These are phyloP conservation scores for Epinephelus cyanopodus DNA, from an alignment of 2,113 vertebrate genomes.

Conservation along the genomic window DNA sequence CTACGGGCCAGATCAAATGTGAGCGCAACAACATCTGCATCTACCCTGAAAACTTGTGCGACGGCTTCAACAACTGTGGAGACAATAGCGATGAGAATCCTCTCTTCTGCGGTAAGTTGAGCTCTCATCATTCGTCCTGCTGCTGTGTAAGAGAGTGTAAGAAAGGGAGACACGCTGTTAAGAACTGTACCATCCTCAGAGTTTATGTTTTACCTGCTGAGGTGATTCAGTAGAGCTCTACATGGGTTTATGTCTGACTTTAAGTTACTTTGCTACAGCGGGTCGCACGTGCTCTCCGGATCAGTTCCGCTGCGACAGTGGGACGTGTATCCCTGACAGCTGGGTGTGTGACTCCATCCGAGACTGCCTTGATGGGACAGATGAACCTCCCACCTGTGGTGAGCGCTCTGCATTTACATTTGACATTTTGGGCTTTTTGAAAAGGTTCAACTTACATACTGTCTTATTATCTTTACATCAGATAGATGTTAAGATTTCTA, in stretches of 20 bases:
- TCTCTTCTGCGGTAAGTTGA: slow-evolving; percentile 76
- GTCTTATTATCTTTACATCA: no score
- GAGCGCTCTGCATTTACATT: slow-evolving; percentile 28
- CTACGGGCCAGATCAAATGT: slow-evolving; percentile 88
- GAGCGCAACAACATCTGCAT: slow-evolving; percentile 92
- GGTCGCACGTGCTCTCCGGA: slow-evolving; percentile 69
- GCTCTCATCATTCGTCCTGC: not conserved
- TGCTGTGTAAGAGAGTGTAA: not conserved
- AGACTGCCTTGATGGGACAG: slow-evolving; percentile 82
- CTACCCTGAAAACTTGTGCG: slow-evolving; percentile 87
- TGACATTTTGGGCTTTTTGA: not conserved
- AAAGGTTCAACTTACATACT: not conserved
- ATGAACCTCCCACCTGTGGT: slow-evolving; percentile 81
- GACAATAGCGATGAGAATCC: slow-evolving; percentile 85
- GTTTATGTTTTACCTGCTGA: not conserved
- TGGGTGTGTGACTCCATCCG: slow-evolving; percentile 76
- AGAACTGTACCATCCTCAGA: not conserved
- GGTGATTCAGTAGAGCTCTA: not conserved
- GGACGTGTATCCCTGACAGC: slow-evolving; percentile 75
- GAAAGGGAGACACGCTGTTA: not conserved
- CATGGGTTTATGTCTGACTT: not conserved
- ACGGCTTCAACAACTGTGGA: slow-evolving; percentile 85
- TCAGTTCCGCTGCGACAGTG: slow-evolving; percentile 74
- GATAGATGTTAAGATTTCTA: no score
- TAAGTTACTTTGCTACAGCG: slow-evolving; percentile 49